These are phyloP conservation scores for Machimus rusticus DNA, from an alignment of 2,888 invertebrate genomes.

Conservation along the genomic window DNA sequence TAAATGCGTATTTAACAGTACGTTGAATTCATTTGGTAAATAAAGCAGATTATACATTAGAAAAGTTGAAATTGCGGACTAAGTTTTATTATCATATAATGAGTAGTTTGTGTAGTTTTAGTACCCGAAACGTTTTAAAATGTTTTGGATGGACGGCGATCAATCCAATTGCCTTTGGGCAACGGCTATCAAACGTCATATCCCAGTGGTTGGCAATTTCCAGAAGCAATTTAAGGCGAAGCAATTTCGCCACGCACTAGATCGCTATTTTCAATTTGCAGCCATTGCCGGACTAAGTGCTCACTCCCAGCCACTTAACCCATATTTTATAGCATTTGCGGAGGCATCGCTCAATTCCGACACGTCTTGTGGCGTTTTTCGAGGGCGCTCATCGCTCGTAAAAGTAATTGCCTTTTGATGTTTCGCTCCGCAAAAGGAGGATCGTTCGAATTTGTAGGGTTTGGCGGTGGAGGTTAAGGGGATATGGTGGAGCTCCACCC, in stretches of 20 bases:
- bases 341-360: neutral
- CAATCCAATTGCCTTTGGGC: neutral
- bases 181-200: neutral
- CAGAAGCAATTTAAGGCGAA: neutral
- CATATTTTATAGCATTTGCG: neutral
- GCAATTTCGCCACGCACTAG: neutral
- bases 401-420: slow-evolving; percentile 27
- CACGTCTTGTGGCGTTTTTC: neutral
- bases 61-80: neutral
- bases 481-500: too few relatives aligned
- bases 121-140: neutral
- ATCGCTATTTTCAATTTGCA: neutral
- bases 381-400: neutral
- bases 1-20: neutral
- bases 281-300: neutral
- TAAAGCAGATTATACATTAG: neutral
- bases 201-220: neutral
- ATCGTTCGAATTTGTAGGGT: neutral
- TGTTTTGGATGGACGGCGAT: neutral
- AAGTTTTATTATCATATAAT: neutral
- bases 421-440: neutral
- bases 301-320: neutral
- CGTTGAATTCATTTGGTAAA: neutral
- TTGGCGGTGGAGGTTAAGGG: too few relatives aligned
- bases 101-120: neutral